These are phyloP conservation scores for Baccha elongata DNA, from an alignment of 2,888 invertebrate species.

Conservation along the genomic window DNA sequence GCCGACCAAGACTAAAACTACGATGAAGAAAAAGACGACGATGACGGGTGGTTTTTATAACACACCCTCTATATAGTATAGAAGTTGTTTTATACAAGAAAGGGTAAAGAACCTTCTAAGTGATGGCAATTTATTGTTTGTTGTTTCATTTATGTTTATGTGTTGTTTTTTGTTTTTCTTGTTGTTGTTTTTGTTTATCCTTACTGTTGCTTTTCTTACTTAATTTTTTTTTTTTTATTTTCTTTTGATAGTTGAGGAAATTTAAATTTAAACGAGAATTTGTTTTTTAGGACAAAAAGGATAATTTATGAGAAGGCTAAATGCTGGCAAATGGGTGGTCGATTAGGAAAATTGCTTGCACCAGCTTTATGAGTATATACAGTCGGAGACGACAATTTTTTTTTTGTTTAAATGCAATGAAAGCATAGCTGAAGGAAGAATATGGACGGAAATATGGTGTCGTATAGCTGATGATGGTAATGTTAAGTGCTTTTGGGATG, in stretches of 20 bases:
- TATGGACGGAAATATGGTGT: too few species aligned
- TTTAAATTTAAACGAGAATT: slow-evolving; percentile 64
- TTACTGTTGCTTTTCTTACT: slow-evolving; percentile 11
- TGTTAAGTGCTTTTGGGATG: too few species aligned
- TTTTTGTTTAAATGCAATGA: too few species aligned
- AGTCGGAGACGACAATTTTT: too few species aligned
- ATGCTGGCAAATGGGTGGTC: slow-evolving; percentile 73
- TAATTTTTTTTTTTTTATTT: neutral
- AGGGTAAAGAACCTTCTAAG: slow-evolving; percentile 61
- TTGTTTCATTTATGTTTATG: slow-evolving; percentile 41
- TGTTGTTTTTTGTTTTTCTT: slow-evolving; percentile 13
- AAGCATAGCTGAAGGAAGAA: too few species aligned
- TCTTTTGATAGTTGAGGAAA: slow-evolving; percentile 22
- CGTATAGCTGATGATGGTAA: too few species aligned
- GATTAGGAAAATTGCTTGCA: slow-evolving; percentile 72
- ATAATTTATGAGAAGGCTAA: slow-evolving; percentile 72
- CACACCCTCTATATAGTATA: too few species aligned
- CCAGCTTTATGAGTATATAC: slow-evolving; percentile 21
- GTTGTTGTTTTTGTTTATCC: neutral
- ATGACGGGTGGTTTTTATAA: slow-evolving; percentile 48
- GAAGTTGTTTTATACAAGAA: slow-evolving; percentile 41
- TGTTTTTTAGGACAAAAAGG: slow-evolving; percentile 60
- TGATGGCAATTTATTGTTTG: slow-evolving; percentile 70
- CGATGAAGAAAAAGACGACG: neutral
- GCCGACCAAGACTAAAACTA: neutral